phyloP scores from a whole-genome alignment of 2,888 invertebrate genomes.

The Rhagonycha fulva region DNA sequence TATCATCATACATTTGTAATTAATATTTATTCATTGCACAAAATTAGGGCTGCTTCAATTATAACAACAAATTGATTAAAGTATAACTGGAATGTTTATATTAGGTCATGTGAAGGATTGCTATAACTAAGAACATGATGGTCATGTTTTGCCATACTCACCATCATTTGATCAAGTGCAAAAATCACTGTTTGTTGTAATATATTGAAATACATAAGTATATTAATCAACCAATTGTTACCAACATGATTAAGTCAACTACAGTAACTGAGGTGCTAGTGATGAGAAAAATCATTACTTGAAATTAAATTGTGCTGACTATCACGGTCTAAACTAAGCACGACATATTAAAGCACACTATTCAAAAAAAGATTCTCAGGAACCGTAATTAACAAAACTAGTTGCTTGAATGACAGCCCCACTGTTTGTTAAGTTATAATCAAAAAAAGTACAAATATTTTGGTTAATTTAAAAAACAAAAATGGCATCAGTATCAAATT shows the following conservation, averaged over 20 bases:
- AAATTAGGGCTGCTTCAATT: conserved; percentile 19
- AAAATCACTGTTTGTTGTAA: background rate
- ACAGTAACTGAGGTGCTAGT: background rate
- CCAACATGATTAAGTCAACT: background rate
- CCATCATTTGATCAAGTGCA: background rate
- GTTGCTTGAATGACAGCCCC: background rate
- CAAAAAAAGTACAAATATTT: background rate
- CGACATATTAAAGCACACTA: background rate
- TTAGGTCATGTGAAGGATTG: too few relatives aligned
- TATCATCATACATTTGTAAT: conserved; percentile 26
- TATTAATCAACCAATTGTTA: background rate
- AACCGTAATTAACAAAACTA: background rate
- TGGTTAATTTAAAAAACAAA: background rate
- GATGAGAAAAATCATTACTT: background rate
- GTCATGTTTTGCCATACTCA: background rate
- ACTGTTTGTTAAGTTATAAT: background rate
- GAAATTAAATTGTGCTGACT: background rate
- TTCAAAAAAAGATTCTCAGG: background rate
- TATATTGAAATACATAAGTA: background rate
- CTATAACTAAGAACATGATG: background rate
- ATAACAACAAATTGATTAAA: background rate
- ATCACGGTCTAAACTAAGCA: background rate
- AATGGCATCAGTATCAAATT: conserved; percentile 4
- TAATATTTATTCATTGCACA: conserved; percentile 14
- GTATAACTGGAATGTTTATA: background rate